Percentiles rank a stretch among this genome's conserved stretches.
Evolutionary conservation across 2,888 invertebrate genomes (phyloP).

Genomic region (Leptopilina syphax): DNA sequence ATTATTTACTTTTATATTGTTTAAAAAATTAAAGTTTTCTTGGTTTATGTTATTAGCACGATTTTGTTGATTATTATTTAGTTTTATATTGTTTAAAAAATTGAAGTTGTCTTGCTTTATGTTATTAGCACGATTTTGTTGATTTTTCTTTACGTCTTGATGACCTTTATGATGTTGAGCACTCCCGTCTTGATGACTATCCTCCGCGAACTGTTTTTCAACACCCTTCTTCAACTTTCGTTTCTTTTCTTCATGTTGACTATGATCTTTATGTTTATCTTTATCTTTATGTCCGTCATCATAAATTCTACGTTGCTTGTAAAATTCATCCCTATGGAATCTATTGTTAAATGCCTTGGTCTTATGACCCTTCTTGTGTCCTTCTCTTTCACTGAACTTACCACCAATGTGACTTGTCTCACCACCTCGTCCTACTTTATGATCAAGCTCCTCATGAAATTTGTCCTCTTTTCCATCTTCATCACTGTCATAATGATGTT

Average conservation of each 20-base stretch:
- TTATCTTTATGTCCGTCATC: conserved; percentile 86
- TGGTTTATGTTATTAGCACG: no score
- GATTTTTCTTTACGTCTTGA: conserved; percentile 62
- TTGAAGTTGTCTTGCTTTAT: no score
- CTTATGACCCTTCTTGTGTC: conserved; percentile 87
- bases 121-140: no score
- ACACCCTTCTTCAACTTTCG: conserved; percentile 83
- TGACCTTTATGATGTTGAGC: conserved; percentile 83
- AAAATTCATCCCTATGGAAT: conserved; percentile 88
- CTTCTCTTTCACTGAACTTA: conserved; percentile 86
- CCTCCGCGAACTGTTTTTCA: conserved; percentile 81
- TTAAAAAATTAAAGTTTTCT: no score
- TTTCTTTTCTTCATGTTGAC: conserved; percentile 82
- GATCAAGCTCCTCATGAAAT: conserved; percentile 82
- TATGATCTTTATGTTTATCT: conserved; percentile 83
- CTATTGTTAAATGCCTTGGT: conserved; percentile 89
- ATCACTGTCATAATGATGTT: conserved; percentile 81
- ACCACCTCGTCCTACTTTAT: conserved; percentile 83
- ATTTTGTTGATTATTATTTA: no score
- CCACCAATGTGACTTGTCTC: conserved; percentile 84
- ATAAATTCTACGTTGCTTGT: conserved; percentile 88
- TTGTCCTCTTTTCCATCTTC: conserved; percentile 82
- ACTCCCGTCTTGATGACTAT: conserved; percentile 76
- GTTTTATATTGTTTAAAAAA: no score
- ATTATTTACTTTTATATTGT: no score